These are phyloP conservation scores for Dendrolimus kikuchii DNA, from an alignment of 1,140 invertebrate species.

Conservation along the genomic window DNA sequence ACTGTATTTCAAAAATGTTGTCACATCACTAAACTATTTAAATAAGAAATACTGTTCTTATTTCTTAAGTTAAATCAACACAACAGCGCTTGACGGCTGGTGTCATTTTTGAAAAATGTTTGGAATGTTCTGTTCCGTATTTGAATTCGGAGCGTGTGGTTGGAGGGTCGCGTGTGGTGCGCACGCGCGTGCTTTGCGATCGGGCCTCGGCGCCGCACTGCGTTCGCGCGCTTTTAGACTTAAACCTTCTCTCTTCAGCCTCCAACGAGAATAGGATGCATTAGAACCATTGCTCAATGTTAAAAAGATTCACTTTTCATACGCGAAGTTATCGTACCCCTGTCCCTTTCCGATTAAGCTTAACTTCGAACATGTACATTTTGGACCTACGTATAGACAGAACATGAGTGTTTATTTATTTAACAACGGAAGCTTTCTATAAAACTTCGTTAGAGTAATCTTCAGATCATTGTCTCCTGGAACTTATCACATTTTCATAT, in stretches of 20 bases:
- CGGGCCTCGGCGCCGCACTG: conserved; percentile 61
- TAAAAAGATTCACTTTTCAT: conserved; percentile 15
- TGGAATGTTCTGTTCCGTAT: conserved; percentile 17
- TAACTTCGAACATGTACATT: no score
- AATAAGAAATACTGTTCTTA: neutral
- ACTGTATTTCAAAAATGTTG: conserved; percentile 13
- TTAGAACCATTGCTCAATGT: conserved; percentile 30
- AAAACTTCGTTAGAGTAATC: no score
- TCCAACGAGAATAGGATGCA: conserved; percentile 44
- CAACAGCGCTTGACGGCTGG: neutral
- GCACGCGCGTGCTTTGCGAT: conserved; percentile 59
- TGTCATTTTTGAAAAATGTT: neutral
- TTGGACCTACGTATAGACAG: no score
- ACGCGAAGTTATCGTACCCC: no score
- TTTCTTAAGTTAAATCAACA: neutral
- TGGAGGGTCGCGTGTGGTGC: conserved; percentile 34
- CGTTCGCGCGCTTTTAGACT: conserved; percentile 68
- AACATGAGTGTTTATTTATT: no score
- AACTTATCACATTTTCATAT: no score
- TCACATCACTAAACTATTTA: neutral
- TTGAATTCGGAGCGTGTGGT: conserved; percentile 38
- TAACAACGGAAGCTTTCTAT: no score
- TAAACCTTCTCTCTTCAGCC: conserved; percentile 50
- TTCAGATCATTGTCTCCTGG: no score
- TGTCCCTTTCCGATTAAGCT: no score